Evolutionary conservation across 2,113 vertebrate genomes (phyloP).

Genomic region (Stomatorhinus ivindoensis): DNA sequence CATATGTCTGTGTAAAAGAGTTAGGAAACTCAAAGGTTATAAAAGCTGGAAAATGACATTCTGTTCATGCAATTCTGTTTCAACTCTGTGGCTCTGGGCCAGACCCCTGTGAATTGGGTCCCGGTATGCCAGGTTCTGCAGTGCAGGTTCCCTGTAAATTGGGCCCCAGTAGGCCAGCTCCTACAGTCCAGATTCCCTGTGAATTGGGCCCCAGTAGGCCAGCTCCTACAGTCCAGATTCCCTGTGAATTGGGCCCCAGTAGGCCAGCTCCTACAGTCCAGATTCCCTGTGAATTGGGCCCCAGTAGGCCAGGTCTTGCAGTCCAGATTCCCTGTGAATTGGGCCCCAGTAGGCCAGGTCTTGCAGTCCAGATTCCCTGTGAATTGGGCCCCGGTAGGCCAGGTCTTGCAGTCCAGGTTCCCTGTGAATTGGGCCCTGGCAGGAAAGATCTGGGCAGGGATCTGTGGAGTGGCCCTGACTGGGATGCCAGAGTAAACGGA

Average conservation of each 20-base stretch:
- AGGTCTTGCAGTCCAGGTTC: neutral
- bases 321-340: neutral
- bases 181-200: neutral
- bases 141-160: neutral
- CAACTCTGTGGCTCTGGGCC: too few species aligned
- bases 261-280: neutral
- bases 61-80: neutral
- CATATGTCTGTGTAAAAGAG: neutral
- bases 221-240: neutral
- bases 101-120: neutral
- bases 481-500: conserved; percentile 12
- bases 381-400: neutral
- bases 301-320: neutral
- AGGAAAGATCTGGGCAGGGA: neutral
- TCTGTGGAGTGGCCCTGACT: neutral
- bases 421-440: neutral
- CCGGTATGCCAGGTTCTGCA: neutral
- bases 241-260: neutral
- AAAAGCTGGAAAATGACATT: neutral
- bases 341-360: neutral
- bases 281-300: neutral
- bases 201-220: neutral
- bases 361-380: neutral
- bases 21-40: neutral
- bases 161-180: neutral